phyloP scores from a whole-genome alignment of 2,113 vertebrate genomes.

The Ceratotherium simum region DNA sequence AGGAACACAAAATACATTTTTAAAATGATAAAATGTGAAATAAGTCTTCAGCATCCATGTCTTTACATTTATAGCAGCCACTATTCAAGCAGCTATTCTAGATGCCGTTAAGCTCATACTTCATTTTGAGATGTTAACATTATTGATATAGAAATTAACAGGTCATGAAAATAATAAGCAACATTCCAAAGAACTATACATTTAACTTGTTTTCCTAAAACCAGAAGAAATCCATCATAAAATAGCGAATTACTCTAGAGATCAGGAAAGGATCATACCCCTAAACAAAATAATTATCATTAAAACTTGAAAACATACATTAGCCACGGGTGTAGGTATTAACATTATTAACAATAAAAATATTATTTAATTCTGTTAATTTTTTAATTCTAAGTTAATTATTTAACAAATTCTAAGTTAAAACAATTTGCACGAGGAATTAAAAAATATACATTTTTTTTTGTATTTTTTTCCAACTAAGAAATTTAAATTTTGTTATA shows the following conservation, averaged over 20 bases:
- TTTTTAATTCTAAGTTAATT: background rate
- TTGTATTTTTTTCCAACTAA: background rate
- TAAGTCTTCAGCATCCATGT: background rate
- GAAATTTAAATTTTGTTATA: background rate
- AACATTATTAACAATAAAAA: background rate
- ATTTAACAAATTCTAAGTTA: background rate
- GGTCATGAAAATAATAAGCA: background rate
- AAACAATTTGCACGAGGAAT: background rate
- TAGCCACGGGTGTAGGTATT: background rate
- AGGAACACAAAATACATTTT: background rate
- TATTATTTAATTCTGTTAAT: background rate
- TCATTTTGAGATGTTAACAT: background rate
- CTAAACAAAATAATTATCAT: background rate
- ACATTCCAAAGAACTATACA: background rate
- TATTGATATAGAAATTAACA: background rate
- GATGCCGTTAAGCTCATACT: background rate
- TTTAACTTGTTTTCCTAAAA: background rate
- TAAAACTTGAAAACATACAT: background rate
- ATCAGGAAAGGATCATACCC: background rate
- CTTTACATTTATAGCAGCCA: background rate
- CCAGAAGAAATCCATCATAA: background rate
- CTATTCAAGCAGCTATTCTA: background rate
- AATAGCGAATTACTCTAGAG: background rate
- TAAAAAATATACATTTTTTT: background rate
- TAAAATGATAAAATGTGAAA: background rate